Evolutionary conservation across 2,113 vertebrate genomes (phyloP).

Genomic region (Otolemur garnettii): DNA sequence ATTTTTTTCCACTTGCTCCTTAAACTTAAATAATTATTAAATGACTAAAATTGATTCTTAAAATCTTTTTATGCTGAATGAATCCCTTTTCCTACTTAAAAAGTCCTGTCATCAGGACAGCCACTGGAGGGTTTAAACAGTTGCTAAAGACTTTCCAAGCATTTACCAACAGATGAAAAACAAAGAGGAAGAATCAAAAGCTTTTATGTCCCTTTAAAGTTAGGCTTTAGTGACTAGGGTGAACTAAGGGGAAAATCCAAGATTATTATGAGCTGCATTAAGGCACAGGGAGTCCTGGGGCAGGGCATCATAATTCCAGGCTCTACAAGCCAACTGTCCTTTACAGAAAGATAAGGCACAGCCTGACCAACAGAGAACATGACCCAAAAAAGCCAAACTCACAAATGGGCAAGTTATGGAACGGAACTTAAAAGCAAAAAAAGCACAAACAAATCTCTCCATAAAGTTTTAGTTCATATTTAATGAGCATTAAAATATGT

Average conservation of each 20-base stretch:
- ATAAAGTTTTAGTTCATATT: background rate
- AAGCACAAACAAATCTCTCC: background rate
- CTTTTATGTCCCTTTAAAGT: background rate
- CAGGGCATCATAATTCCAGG: background rate
- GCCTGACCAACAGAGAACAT: background rate
- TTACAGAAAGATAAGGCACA: background rate
- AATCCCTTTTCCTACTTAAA: constrained; percentile 24
- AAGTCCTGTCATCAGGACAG: background rate
- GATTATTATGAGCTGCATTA: constrained; percentile 18
- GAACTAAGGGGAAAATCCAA: background rate
- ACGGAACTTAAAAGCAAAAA: background rate
- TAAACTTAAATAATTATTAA: constrained; percentile 59
- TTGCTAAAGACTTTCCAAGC: background rate
- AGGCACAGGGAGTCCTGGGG: background rate
- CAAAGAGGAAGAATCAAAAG: constrained; percentile 10
- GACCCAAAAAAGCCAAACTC: background rate
- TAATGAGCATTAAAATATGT: background rate
- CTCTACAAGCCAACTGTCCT: background rate
- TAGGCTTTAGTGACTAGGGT: background rate
- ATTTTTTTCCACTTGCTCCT: background rate
- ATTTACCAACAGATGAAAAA: background rate
- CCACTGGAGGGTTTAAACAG: background rate
- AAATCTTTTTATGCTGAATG: constrained; percentile 23
- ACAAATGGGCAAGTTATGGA: background rate
- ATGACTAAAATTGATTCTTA: constrained; percentile 54